phyloP scores from a whole-genome alignment of 2,888 invertebrate genomes.

The Adela reaumurella region DNA sequence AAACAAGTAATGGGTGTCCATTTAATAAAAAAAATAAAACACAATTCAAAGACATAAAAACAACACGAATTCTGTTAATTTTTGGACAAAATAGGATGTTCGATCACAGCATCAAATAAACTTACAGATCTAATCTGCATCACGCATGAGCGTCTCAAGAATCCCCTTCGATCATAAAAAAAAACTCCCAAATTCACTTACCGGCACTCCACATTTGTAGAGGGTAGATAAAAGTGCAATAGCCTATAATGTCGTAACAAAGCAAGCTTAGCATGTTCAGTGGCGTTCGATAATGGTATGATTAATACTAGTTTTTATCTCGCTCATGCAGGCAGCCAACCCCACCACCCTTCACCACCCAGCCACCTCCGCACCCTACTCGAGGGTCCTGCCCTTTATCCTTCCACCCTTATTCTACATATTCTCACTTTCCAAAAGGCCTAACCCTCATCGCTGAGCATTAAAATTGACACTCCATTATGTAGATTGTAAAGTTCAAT shows the following conservation, averaged over 20 bases:
- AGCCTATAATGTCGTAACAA: slow-evolving; percentile 53
- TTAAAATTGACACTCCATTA: neutral
- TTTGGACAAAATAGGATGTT: too few relatives aligned
- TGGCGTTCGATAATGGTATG: slow-evolving; percentile 51
- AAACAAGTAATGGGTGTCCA: too few relatives aligned
- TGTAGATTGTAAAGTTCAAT: neutral
- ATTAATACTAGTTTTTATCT: slow-evolving; percentile 55
- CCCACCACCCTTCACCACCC: slow-evolving; percentile 18
- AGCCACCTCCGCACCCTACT: slow-evolving; percentile 5
- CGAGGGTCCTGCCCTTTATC: neutral
- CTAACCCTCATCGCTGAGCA: neutral
- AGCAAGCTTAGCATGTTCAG: slow-evolving; percentile 18
- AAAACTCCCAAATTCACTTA: slow-evolving; percentile 39
- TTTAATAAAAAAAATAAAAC: too few relatives aligned
- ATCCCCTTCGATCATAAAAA: neutral
- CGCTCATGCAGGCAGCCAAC: slow-evolving; percentile 47
- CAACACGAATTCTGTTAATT: too few relatives aligned
- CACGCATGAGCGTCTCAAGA: too few relatives aligned
- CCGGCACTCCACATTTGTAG: slow-evolving; percentile 8
- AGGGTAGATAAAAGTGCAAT: slow-evolving; percentile 53
- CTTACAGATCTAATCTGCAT: too few relatives aligned
- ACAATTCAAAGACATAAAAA: too few relatives aligned
- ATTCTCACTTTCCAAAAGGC: neutral
- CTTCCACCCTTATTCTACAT: neutral
- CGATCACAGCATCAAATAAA: too few relatives aligned